Percentiles rank a stretch among this genome's conserved stretches.
These are phyloP conservation scores for Cygnus atratus DNA, from an alignment of 2,113 vertebrate species.

Conservation along the genomic window DNA sequence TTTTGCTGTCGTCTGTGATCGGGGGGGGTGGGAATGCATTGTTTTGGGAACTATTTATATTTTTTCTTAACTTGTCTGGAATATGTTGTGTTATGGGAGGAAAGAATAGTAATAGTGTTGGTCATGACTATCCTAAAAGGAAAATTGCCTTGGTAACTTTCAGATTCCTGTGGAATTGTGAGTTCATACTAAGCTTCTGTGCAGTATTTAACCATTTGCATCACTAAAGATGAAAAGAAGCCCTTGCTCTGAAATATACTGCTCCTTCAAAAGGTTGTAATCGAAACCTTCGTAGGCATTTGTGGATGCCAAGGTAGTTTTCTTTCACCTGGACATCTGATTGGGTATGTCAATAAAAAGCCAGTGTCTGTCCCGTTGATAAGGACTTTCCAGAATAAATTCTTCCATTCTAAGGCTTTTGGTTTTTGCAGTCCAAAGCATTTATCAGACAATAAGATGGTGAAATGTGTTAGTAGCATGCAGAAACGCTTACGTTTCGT, in stretches of 20 bases:
- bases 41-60: conserved; percentile 79
- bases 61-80: conserved; percentile 76
- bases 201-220: conserved; percentile 72
- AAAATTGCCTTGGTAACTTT: conserved; percentile 83
- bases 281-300: conserved; percentile 61
- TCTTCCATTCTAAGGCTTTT: conserved; percentile 33
- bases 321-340: conserved; percentile 71
- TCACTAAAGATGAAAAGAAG: conserved; percentile 71
- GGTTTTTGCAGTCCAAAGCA: conserved; percentile 65
- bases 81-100: conserved; percentile 69
- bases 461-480: conserved; percentile 79
- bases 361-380: conserved; percentile 18
- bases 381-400: conserved; percentile 65
- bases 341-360: conserved; percentile 68
- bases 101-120: conserved; percentile 58
- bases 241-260: conserved; percentile 63
- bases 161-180: conserved; percentile 88
- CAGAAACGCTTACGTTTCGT: conserved; percentile 67
- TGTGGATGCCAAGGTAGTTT: conserved; percentile 81
- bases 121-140: conserved; percentile 79
- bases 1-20: conserved; percentile 66
- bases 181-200: conserved; percentile 80
- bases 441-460: conserved; percentile 46
- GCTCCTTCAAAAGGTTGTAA: conserved; percentile 70
- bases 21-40: conserved; percentile 33